These are phyloP conservation scores for Cyclura pinguis DNA, from an alignment of 2,797 vertebrate genomes.

Conservation along the genomic window DNA sequence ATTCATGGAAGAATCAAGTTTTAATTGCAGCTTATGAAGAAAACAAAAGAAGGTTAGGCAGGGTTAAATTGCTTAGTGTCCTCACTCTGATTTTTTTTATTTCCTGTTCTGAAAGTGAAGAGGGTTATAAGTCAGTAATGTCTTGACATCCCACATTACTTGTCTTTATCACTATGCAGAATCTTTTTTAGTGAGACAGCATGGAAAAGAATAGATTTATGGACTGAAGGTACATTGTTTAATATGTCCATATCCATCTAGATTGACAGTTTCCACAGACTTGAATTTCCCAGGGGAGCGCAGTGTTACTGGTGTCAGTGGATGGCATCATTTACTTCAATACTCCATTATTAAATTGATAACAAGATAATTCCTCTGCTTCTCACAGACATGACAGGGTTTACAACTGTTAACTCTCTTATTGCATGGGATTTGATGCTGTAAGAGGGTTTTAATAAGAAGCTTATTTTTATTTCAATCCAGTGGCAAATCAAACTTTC, in stretches of 20 bases:
- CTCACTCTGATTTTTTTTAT: constrained; percentile 42
- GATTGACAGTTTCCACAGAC: constrained; percentile 87
- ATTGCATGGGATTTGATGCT: constrained; percentile 81
- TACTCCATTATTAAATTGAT: constrained; percentile 91
- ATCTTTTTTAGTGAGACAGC: constrained; percentile 83
- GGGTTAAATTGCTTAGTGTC: constrained; percentile 72
- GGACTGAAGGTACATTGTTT: constrained; percentile 83
- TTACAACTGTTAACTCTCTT: constrained; percentile 85
- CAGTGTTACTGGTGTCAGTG: constrained; percentile 86
- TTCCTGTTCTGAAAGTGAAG: constrained; percentile 50
- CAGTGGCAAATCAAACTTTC: constrained; percentile 65
- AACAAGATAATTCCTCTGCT: constrained; percentile 90
- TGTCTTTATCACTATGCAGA: constrained; percentile 83
- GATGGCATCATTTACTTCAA: constrained; percentile 87
- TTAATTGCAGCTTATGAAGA: constrained; percentile 43
- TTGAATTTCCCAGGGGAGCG: constrained; percentile 92
- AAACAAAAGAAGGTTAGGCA: constrained; percentile 62
- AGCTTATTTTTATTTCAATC: constrained; percentile 77
- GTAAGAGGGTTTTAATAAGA: constrained; percentile 84
- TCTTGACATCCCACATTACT: constrained; percentile 77
- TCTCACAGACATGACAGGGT: constrained; percentile 84
- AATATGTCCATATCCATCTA: constrained; percentile 87
- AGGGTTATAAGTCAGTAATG: constrained; percentile 78
- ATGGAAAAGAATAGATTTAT: constrained; percentile 78
- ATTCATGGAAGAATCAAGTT: constrained; percentile 29